Evolutionary conservation across 2,113 vertebrate species (phyloP).

Genomic region (Ammodytes dubius): DNA sequence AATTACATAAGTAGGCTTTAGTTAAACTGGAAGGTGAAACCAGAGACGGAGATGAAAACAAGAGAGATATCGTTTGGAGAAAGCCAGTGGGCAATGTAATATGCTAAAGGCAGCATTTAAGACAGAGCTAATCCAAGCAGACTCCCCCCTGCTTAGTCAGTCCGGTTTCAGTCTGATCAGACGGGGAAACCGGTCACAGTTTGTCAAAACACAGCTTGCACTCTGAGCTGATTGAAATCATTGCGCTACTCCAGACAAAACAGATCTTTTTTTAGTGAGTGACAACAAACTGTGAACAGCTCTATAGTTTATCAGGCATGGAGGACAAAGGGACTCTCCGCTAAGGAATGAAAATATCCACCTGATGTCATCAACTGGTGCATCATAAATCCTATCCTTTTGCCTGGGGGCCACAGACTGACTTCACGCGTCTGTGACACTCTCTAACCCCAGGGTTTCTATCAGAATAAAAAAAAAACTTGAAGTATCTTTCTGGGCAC

Average conservation of each 20-base stretch:
- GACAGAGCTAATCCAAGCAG: conserved; percentile 56
- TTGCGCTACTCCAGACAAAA: conserved; percentile 51
- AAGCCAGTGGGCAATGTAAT: conserved; percentile 50
- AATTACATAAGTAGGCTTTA: conserved; percentile 52
- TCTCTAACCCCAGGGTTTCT: conserved; percentile 81
- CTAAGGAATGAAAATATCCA: conserved; percentile 67
- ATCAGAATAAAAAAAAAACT: conserved; percentile 61
- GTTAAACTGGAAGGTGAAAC: conserved; percentile 35
- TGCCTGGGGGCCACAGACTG: conserved; percentile 69
- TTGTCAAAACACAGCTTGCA: conserved; percentile 69
- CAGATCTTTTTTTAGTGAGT: conserved; percentile 54
- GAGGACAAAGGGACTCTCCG: conserved; percentile 63
- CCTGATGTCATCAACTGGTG: conserved; percentile 75
- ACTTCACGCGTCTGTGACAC: conserved; percentile 81
- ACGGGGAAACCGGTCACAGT: conserved; percentile 54
- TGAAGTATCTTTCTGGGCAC: conserved; percentile 81
- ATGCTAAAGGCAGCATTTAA: conserved; percentile 62
- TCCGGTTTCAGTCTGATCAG: conserved; percentile 53
- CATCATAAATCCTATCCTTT: conserved; percentile 73
- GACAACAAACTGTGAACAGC: conserved; percentile 60
- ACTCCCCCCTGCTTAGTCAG: conserved; percentile 51
- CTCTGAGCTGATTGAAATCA: conserved; percentile 68
- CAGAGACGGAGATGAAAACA: conserved; percentile 48
- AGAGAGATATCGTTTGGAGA: conserved; percentile 22
- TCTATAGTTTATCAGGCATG: conserved; percentile 58